phyloP scores from a whole-genome alignment of 2,797 vertebrate species.

The Ptychobarbus kaznakovi region DNA sequence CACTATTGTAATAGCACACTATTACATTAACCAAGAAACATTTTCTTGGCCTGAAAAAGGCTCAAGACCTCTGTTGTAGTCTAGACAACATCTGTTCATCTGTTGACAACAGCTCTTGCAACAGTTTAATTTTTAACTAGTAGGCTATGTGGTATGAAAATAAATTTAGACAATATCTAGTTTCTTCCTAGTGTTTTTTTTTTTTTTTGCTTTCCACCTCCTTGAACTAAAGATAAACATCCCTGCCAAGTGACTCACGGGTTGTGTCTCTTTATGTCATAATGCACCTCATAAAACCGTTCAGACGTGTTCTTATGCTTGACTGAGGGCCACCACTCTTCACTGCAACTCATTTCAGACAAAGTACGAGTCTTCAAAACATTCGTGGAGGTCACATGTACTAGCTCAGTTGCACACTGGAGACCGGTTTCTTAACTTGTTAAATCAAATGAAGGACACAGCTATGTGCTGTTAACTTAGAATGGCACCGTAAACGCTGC shows the following conservation, averaged over 20 bases:
- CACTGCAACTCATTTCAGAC: constrained; percentile 15
- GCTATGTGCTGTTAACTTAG: not conserved
- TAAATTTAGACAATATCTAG: not conserved
- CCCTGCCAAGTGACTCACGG: not conserved
- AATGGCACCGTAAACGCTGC: not conserved
- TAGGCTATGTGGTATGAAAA: not conserved
- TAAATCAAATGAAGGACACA: not conserved
- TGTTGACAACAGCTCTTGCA: not conserved
- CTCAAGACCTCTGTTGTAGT: not conserved
- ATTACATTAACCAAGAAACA: not conserved
- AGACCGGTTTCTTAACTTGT: not conserved
- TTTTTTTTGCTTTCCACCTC: not conserved
- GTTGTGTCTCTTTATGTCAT: constrained; percentile 19
- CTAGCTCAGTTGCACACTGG: not conserved
- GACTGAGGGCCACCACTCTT: constrained; percentile 6
- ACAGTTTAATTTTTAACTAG: constrained; percentile 3
- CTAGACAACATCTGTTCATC: constrained; percentile 13
- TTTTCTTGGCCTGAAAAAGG: not conserved
- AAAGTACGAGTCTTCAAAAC: not conserved
- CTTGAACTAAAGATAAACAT: constrained; percentile 6
- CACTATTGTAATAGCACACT: too few relatives aligned
- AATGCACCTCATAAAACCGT: constrained; percentile 2
- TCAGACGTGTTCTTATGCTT: constrained; percentile 22
- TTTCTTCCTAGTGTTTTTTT: not conserved
- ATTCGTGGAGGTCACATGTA: not conserved